Base-by-base conservation (phyloP, 1,140 invertebrate genomes). In the Apocrypta bakeri region DNA sequence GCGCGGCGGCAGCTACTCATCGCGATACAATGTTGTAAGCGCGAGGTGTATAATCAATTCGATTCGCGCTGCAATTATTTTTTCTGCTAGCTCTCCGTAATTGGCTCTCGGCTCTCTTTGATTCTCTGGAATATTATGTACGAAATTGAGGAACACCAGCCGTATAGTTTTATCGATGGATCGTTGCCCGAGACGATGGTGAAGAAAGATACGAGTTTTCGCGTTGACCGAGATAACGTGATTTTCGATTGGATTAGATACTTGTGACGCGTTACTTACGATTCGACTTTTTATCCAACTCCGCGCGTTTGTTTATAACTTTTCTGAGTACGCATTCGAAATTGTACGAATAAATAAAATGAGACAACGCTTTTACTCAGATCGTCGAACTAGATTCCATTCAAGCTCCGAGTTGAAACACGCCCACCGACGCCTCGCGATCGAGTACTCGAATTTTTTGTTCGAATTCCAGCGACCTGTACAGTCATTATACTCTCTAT, bases 41-140 rank as follows among this genome's bases (percentile, higher is more conserved):
- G 48, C 4, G 17, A 56, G 2, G 48, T 56, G 48, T 48, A 48
- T 48, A 48, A 48, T 48, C 42, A 48, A 48, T 48, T 48, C 42
- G 42, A 48, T 48, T 48, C 42, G 42, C 48, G 48, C 21, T 56
- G 24, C 27, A 66, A 29, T 66, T 66, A 66, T 66, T 66, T 66
- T 29, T 66, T 66, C 11, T 6, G 63, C 42, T 48, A n/a, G n/a
- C n/a, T 17, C 14, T 48, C 12, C 21, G 42, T 48, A 48, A 48
- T 48, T 48, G 42, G 48, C 48, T 21, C 21, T 56, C 48, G 48
- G 48, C 48, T 56, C 48, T 56, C 48, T n/a, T n/a, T n/a, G 14
- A 2, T 17, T 3, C 42, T 17, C 12, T 17, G 14, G 14, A 4
- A 48, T 48, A n/a, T n/a, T n/a, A n/a, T 48, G 12, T 37, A 37